phyloP scores from a whole-genome alignment of 1,140 invertebrate genomes.

The Brachionus asplanchnoidis region DNA sequence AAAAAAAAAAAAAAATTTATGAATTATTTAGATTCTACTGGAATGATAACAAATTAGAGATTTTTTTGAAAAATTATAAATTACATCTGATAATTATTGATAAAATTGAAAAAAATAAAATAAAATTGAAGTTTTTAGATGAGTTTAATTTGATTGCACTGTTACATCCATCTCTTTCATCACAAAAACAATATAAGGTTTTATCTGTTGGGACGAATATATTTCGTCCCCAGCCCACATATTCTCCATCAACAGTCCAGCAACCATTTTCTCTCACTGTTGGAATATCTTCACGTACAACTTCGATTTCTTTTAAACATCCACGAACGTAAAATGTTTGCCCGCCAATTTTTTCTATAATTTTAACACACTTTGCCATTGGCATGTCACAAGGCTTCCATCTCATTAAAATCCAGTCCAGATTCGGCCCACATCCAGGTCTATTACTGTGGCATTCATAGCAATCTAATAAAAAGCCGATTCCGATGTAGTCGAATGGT shows the following conservation, averaged over 20 bases:
- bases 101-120: background rate
- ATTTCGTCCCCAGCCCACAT: conserved; percentile 37
- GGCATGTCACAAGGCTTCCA: conserved; percentile 36
- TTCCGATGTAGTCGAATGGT: conserved; percentile 37
- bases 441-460: conserved; percentile 42
- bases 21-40: background rate
- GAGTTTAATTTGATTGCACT: background rate
- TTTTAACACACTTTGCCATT: conserved; percentile 42
- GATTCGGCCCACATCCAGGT: conserved; percentile 14
- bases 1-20: background rate
- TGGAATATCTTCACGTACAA: conserved; percentile 27
- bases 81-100: no score
- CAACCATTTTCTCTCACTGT: conserved; percentile 42
- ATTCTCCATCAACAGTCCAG: conserved; percentile 38
- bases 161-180: conserved; percentile 42
- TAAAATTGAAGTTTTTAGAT: background rate
- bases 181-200: conserved; percentile 37
- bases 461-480: conserved; percentile 20
- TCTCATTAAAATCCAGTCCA: conserved; percentile 40
- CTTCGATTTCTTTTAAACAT: conserved; percentile 40
- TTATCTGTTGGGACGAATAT: conserved; percentile 13
- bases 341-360: conserved; percentile 23
- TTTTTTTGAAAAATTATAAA: no score
- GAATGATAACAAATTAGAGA: background rate
- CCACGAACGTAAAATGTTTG: conserved; percentile 40